Evolutionary conservation across 2,888 invertebrate species (phyloP).

Genomic region (Selenia dentaria): DNA sequence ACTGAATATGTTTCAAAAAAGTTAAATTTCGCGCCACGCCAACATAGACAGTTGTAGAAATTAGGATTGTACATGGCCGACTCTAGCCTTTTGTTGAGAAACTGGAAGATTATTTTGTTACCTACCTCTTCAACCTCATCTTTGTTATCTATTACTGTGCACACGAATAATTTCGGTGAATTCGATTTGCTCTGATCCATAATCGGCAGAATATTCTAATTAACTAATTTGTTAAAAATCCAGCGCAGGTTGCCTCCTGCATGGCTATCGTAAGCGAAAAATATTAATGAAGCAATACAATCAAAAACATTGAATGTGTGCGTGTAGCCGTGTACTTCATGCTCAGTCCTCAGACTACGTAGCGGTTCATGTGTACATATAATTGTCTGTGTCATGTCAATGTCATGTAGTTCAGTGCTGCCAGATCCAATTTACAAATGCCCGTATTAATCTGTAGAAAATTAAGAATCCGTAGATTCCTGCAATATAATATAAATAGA

Average conservation of each 20-base stretch:
- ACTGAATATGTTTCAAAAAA: conserved; percentile 40
- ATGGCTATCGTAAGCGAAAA: conserved; percentile 86
- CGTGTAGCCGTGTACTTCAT: conserved; percentile 56
- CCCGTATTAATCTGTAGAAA: too few relatives aligned
- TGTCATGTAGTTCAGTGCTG: too few relatives aligned
- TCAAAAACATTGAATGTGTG: conserved; percentile 74
- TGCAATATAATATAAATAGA: too few relatives aligned
- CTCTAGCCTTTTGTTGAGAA: conserved; percentile 79
- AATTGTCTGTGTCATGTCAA: conserved; percentile 39
- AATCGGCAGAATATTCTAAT: conserved; percentile 74
- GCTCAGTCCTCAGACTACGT: too few relatives aligned
- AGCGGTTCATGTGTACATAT: too few relatives aligned
- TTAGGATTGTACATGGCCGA: conserved; percentile 80
- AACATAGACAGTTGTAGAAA: conserved; percentile 72
- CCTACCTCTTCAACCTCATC: conserved; percentile 96
- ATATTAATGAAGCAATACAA: conserved; percentile 81
- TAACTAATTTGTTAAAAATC: conserved; percentile 84
- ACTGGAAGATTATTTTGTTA: conserved; percentile 68
- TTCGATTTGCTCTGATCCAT: conserved; percentile 85
- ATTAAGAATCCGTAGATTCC: too few relatives aligned
- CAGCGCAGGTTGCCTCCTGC: conserved; percentile 84
- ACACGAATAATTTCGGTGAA: conserved; percentile 91
- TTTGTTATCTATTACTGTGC: conserved; percentile 93
- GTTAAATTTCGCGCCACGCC: conserved; percentile 79
- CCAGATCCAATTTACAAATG: too few relatives aligned